Evolutionary conservation across 2,888 invertebrate species (phyloP), one percentile per base, ranked within the genome.

Genomic region (Lasius platythorax): DNA sequence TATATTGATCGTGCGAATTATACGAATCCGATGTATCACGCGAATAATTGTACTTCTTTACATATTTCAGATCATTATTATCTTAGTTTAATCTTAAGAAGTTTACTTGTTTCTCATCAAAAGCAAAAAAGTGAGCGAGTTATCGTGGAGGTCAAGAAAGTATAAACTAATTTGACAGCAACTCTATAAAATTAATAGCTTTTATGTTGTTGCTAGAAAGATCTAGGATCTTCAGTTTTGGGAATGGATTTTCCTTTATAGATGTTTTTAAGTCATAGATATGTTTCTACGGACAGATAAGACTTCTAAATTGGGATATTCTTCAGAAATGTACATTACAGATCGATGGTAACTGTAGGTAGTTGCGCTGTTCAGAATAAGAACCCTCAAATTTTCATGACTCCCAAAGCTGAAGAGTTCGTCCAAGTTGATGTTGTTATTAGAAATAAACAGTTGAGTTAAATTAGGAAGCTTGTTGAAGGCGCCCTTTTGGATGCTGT

Each of bases 381-480:
- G 66, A 28, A 40, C 0, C 11, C 40, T 37, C n/a, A 76, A 56
- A 1, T 23, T n/a, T 28, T 64, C 3, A 3, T 78, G 37, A 28
- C 18, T 1, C 15, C 87, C 86, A 8, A 86, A 87, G 3, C 15
- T n/a, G 18, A 87, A 81, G 2, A 85, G 11, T 0, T 73, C 0
- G 1, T 33, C 5, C 2, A 4, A 1, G 0, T 1, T 0, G 0
- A 11, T 68, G 33, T 0, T 0, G 11, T 87, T 87, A 0, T 30
- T 2, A 1, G 63, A 18, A 3, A 87, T 63, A 33, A 76, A 15
- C 0, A 87, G 61, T 3, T 75, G 40, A 3, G 23, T 37, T 15
- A 87, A 46, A 64, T 79, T 85, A 4, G 85, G 68, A 2, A 85
- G 11, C 0, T 40, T 15, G 3, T 75, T 30, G 3, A 88, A 88